Percentiles rank a stretch among this genome's conserved stretches.
These are phyloP conservation scores for Pseudoatta argentina DNA, from an alignment of 1,140 invertebrate genomes.

Conservation along the genomic window DNA sequence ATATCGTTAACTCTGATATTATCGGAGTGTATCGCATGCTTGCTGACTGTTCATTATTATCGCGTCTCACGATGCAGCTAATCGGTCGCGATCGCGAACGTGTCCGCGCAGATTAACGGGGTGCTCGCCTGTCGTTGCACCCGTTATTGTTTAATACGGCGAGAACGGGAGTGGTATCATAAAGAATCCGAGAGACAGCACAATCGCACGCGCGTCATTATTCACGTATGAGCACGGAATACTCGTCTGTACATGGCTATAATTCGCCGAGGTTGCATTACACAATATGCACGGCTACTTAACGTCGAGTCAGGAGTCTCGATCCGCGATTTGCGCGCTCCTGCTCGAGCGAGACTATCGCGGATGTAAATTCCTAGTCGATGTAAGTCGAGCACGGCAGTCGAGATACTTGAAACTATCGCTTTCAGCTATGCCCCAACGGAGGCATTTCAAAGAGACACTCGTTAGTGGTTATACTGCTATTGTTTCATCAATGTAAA, in stretches of 20 bases:
- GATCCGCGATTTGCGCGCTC: conserved; percentile 40
- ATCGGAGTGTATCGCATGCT: not conserved
- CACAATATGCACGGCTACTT: conserved; percentile 44
- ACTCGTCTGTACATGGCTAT: conserved; percentile 26
- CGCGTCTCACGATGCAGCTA: conserved; percentile 62
- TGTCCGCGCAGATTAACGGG: conserved; percentile 70
- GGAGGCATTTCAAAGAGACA: conserved; percentile 14
- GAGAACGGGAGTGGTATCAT: conserved; percentile 3
- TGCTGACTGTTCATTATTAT: conserved; percentile 26
- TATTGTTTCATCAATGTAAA: conserved; percentile 21
- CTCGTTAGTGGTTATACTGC: not conserved
- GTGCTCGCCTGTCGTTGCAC: conserved; percentile 60
- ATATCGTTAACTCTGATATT: not conserved
- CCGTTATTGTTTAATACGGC: conserved; percentile 68
- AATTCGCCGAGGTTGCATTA: conserved; percentile 43
- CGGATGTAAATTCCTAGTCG: conserved; percentile 52
- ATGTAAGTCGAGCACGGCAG: conserved; percentile 37
- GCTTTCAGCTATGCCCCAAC: conserved; percentile 15
- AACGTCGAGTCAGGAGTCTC: not conserved
- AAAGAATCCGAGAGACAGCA: not conserved
- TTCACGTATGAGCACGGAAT: conserved; percentile 46
- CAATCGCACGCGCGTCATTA: conserved; percentile 43
- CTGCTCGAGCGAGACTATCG: conserved; percentile 14
- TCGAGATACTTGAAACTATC: not conserved
- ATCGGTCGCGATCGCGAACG: conserved; percentile 69